Evolutionary conservation across 2,113 vertebrate species (phyloP).

Genomic region (Camelus dromedarius): DNA sequence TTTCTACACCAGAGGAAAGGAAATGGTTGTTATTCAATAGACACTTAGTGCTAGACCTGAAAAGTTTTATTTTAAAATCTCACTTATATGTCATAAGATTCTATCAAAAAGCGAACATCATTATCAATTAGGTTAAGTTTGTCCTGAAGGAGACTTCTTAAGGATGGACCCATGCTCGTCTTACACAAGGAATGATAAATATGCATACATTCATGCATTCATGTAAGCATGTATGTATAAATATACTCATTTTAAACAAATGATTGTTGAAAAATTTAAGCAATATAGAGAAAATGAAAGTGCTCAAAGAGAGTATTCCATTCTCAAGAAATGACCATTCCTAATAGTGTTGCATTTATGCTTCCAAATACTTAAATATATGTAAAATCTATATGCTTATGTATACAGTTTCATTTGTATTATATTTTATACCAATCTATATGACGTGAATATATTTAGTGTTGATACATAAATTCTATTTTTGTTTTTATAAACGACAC

Average conservation of each 20-base stretch:
- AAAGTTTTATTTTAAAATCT: constrained; percentile 2
- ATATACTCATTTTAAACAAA: not conserved
- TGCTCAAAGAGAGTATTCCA: not conserved
- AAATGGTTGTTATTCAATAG: not conserved
- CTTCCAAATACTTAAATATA: not conserved
- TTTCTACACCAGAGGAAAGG: not conserved
- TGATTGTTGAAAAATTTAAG: not conserved
- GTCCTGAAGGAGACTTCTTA: not conserved
- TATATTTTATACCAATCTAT: not conserved
- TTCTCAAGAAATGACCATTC: not conserved
- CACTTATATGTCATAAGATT: not conserved
- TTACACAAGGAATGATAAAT: not conserved
- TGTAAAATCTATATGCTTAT: not conserved
- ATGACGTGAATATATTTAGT: not conserved
- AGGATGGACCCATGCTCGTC: not conserved
- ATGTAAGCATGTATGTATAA: not conserved
- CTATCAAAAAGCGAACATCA: not conserved
- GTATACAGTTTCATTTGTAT: not conserved
- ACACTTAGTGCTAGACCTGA: not conserved
- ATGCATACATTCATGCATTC: not conserved
- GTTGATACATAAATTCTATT: not conserved
- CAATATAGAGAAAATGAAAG: not conserved
- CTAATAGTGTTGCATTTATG: not conserved
- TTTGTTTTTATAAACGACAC: not conserved
- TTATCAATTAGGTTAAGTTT: not conserved